Evolutionary conservation across 2,797 vertebrate species (phyloP), one percentile per base, ranked within the genome.

Genomic region (Enteromius trimaculatus): DNA sequence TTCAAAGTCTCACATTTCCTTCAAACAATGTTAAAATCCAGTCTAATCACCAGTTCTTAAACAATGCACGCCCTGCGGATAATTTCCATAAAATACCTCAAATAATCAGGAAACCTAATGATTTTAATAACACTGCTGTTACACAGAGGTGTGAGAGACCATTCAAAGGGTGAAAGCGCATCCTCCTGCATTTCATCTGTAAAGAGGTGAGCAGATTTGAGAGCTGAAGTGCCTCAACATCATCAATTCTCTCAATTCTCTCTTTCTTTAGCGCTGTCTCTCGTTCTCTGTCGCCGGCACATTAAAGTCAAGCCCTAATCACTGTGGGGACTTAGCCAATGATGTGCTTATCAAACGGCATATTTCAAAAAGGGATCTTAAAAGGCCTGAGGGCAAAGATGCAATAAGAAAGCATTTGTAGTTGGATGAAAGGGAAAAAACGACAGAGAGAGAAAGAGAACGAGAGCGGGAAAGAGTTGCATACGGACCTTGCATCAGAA

Each of bases 331-430:
- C 88, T 92, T 92, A 91, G 91, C 92, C 94, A 92, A 94, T 93
- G 94, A 95, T 94, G 93, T 93, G 92, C 93, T 94, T 95, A 95
- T 96, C 95, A 96, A 96, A 96, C 93, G 88, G 95, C 94, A 95
- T 95, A 95, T 95, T 95, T 95, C 94, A 95, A 93, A 95, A 94
- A 94, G 94, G 90, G 92, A 94, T 95, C 93, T 94, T 94, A 93
- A 95, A 95, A 94, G 92, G 93, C 93, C 94, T 79, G 93, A 91
- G 93, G 95, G 94, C 91, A 90, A 94, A 93, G 93, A 94, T 91
- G 95, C 93, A 95, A 94, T 94, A 95, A 95, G 94, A 94, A 93
- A 92, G 94, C 94, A 95, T 95, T 95, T 94, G 94, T 94, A 94
- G 93, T 90, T 90, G 94, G 94, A 95, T 95, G 95, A 95, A 95